Evolutionary conservation across 1,140 invertebrate genomes (phyloP).

Genomic region (Drosophila repletoides): DNA sequence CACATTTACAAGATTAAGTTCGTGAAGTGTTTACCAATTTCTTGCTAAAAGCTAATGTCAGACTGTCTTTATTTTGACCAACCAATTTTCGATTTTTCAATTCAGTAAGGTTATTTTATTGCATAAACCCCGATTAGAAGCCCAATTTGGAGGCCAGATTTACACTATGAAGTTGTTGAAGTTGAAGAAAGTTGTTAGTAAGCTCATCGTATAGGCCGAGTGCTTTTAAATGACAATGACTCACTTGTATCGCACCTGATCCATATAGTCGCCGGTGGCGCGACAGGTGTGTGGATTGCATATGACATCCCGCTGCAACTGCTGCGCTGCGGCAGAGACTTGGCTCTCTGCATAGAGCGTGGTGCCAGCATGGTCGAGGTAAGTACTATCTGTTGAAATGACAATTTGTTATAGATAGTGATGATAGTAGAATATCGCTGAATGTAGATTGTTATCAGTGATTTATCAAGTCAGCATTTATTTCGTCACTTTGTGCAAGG

Average conservation of each 20-base stretch:
- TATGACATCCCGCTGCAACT: conserved; percentile 88
- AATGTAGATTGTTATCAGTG: conserved; percentile 32
- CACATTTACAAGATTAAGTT: no score
- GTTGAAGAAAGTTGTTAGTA: no score
- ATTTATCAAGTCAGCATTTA: neutral
- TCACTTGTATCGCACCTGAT: conserved; percentile 90
- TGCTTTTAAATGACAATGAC: conserved; percentile 15
- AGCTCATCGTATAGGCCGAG: no score
- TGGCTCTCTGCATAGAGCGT: conserved; percentile 91
- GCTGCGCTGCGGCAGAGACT: conserved; percentile 86
- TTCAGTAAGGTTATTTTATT: no score
- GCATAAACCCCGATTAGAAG: no score
- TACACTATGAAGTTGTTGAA: no score
- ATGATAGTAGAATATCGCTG: neutral
- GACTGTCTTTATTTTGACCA: no score
- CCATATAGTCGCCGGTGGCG: conserved; percentile 90
- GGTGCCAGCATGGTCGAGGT: conserved; percentile 95
- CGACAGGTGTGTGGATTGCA: conserved; percentile 95
- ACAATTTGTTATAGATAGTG: no score
- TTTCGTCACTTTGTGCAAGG: conserved; percentile 36
- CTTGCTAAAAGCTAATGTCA: no score
- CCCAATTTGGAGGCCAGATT: no score
- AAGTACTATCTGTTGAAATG: conserved; percentile 86
- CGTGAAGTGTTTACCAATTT: no score
- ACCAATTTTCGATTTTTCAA: no score